Evolutionary conservation across 1,140 invertebrate genomes (phyloP).

Genomic region (Melipona quadrifasciata): DNA sequence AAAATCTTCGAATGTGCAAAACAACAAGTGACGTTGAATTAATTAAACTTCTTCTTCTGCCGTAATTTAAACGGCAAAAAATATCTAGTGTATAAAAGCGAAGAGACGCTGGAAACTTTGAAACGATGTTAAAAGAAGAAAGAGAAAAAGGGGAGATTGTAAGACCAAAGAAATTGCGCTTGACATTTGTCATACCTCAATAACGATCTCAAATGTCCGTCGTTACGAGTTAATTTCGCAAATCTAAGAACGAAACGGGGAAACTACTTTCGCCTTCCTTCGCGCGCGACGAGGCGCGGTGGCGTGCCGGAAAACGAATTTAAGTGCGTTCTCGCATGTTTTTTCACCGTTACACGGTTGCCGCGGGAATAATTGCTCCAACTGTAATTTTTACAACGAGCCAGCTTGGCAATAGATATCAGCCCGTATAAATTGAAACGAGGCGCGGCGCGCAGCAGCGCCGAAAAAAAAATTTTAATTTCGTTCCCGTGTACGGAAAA

Average conservation of each 20-base stretch:
- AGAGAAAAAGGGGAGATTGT: not conserved
- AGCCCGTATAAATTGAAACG: conserved; percentile 15
- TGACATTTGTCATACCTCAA: not conserved
- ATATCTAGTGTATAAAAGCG: not conserved
- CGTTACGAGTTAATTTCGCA: not conserved
- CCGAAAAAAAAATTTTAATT: conserved; percentile 30
- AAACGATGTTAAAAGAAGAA: not conserved
- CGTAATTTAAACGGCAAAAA: not conserved
- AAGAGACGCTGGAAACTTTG: not conserved
- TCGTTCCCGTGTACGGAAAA: not conserved
- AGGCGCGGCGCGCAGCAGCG: not conserved
- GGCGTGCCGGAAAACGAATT: not conserved
- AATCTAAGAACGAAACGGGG: not conserved
- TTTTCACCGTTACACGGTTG: conserved; percentile 26
- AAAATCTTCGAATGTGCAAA: not conserved
- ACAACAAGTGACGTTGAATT: not conserved
- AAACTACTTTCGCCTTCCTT: not conserved
- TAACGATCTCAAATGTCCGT: not conserved
- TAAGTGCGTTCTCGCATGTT: conserved; percentile 41
- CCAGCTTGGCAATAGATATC: conserved; percentile 36
- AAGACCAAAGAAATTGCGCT: not conserved
- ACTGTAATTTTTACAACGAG: conserved; percentile 38
- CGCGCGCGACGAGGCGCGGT: not conserved
- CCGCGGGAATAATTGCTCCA: conserved; percentile 37
- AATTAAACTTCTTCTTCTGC: not conserved